Evolutionary conservation across 2,113 vertebrate species (phyloP), one percentile per base, ranked within the genome.

Genomic region (Oreotragus oreotragus): DNA sequence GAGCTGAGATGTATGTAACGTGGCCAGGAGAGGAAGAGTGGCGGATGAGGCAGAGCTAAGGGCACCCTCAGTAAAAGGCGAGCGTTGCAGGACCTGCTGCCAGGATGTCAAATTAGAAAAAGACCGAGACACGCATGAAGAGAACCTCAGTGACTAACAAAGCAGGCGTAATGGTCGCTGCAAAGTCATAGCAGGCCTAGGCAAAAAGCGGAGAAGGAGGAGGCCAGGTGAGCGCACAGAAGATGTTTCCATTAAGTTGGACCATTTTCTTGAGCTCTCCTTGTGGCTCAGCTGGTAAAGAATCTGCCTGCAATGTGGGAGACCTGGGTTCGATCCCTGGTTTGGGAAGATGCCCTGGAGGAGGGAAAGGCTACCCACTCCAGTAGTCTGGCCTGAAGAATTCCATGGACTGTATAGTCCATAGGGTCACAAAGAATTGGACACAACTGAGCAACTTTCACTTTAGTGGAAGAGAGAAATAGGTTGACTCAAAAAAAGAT

Each of bases 1-100:
- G 39, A 66, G 8, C n/a, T 70, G 49, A 57, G 60, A 36, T n/a
- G 3, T 6, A 23, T 1, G 0, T 4, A 27, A 0, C 3, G 13
- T 15, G 53, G 43, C 14, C 17, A 30, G 19, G 84, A 45, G 21
- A 27, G 33, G 15, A 27, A 36, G 15, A 45, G 11, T 6, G 66
- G 12, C 7, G 47, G 11, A 1, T 4, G 25, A 33, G 25, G 6
- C 21, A 70, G 16, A 16, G 16, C 1, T 33, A 39, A 15, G 33
- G 16, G 6, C 6, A 6, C 4, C 13, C 51, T 62, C 7, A 27
- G 14, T 17, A 80, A 84, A 58, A 47, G 84, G 17, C 5, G 80
- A 90, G 2, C 1, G 58, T 28, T 94, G 81, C 47, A 77, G 73
- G 30, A 15, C 5, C 23, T 19, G 28, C 25, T 84, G 47, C 83